A percentile compares a stretch with the other conserved stretches of the same genome.
These are phyloP conservation scores for Drosophila murphyi DNA, from an alignment of 1,140 invertebrate genomes.

Conservation along the genomic window DNA sequence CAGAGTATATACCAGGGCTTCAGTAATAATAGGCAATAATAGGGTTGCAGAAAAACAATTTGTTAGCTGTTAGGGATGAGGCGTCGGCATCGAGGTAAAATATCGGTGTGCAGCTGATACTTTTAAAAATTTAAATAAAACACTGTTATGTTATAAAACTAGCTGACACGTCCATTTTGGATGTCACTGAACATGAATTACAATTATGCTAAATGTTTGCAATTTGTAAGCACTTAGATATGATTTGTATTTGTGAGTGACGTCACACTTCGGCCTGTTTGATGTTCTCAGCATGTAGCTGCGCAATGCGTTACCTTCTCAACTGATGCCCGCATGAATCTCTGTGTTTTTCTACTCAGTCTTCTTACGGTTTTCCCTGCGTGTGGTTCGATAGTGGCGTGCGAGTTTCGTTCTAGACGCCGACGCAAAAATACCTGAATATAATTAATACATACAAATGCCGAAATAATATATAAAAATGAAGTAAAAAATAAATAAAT, in stretches of 20 bases:
- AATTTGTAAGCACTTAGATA: not conserved
- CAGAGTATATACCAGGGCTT: constrained; percentile 18
- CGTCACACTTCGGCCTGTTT: not conserved
- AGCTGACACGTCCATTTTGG: not conserved
- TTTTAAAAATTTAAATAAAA: not conserved
- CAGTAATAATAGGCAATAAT: not conserved
- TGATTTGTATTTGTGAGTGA: not conserved
- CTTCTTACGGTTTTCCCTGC: constrained; percentile 43
- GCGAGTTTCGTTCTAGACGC: constrained; percentile 13
- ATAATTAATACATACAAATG: constrained; percentile 24
- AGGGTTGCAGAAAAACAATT: constrained; percentile 13
- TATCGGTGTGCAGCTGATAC: constrained; percentile 2
- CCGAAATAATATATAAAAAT: constrained; percentile 25
- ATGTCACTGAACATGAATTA: not conserved
- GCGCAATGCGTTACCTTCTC: constrained; percentile 13
- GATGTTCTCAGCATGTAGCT: constrained; percentile 17
- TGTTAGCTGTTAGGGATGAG: constrained; percentile 7
- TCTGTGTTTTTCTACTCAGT: constrained; percentile 34
- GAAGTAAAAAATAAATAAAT: constrained; percentile 44
- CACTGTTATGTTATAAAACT: not conserved
- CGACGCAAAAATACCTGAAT: constrained; percentile 31
- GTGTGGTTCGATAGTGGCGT: constrained; percentile 20
- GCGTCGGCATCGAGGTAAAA: not conserved
- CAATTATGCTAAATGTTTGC: no score
- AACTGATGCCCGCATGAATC: constrained; percentile 8